Percentiles rank a stretch among this genome's conserved stretches.
Conservation (phyloP, 2,888 invertebrate genomes). For the Tridacna gigas region DNA sequence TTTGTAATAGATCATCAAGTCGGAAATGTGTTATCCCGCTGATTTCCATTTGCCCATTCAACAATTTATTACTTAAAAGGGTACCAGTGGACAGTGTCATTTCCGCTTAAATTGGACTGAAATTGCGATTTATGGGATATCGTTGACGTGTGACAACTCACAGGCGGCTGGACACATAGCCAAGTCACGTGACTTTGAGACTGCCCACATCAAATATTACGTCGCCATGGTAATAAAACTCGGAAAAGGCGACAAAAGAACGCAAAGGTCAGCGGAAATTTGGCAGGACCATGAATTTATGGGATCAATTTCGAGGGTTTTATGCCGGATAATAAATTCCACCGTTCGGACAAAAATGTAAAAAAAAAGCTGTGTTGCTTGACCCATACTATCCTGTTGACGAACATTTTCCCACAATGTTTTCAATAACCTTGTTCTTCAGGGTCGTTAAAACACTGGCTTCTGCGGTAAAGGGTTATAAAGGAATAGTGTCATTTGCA, state of each 20-base stretch:
- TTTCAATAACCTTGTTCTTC: too few species aligned
- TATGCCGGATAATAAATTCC: slow-evolving; percentile 17
- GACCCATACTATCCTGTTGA: not conserved
- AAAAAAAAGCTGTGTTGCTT: not conserved
- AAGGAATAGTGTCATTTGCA: too few species aligned
- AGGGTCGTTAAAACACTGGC: too few species aligned
- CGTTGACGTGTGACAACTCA: slow-evolving; percentile 13
- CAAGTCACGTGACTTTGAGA: slow-evolving; percentile 7
- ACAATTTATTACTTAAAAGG: slow-evolving; percentile 7
- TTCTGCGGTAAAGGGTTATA: too few species aligned
- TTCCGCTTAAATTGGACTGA: slow-evolving; percentile 18
- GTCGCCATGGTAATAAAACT: slow-evolving; percentile 21
- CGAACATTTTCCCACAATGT: too few species aligned
- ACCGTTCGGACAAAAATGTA: not conserved
- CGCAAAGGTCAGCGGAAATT: slow-evolving; percentile 21
- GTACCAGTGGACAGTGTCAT: slow-evolving; percentile 16
- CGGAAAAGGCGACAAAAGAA: slow-evolving; percentile 8
- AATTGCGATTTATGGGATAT: slow-evolving; percentile 14
- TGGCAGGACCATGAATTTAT: slow-evolving; percentile 20
- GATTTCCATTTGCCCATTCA: not conserved
- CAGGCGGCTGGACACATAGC: not conserved
- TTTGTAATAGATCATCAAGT: too few species aligned
- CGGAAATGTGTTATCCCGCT: not conserved
- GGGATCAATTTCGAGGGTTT: slow-evolving; percentile 9
- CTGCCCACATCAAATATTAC: slow-evolving; percentile 20